These are phyloP conservation scores for Chymomyza procnemis DNA, from an alignment of 2,888 invertebrate species.

Conservation along the genomic window DNA sequence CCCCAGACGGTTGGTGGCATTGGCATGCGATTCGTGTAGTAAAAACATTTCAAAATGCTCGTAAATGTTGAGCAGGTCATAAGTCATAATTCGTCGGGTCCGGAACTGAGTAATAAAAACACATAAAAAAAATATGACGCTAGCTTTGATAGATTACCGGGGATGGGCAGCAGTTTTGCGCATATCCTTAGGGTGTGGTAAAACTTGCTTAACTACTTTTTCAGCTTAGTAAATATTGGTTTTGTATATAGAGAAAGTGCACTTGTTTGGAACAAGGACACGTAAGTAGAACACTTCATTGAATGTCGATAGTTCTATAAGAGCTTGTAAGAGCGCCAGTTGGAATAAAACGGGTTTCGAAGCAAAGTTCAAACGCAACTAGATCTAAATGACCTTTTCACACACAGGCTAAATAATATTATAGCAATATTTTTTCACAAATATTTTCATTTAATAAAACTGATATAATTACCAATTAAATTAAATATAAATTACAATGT, in stretches of 20 bases:
- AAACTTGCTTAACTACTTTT: background rate
- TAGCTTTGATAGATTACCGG: background rate
- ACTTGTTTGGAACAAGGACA: no score
- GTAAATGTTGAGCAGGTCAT: background rate
- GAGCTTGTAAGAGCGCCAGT: no score
- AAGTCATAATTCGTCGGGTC: background rate
- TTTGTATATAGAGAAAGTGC: no score
- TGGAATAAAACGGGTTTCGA: no score
- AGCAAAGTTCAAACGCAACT: no score
- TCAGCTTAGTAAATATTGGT: background rate
- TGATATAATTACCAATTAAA: slow-evolving; percentile 55
- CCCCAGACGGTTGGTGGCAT: background rate
- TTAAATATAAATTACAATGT: slow-evolving; percentile 44
- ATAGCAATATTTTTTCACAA: slow-evolving; percentile 25
- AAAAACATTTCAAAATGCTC: background rate
- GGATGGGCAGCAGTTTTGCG: background rate
- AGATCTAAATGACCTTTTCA: no score
- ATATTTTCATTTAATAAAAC: slow-evolving; percentile 38
- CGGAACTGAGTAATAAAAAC: background rate
- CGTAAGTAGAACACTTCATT: no score
- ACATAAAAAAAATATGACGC: background rate
- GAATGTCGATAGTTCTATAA: no score
- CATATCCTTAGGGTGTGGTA: background rate
- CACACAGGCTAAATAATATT: no score
- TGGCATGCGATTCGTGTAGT: background rate